Base-by-base conservation (phyloP, 2,113 vertebrate genomes). In the Corythoichthys intestinalis region DNA sequence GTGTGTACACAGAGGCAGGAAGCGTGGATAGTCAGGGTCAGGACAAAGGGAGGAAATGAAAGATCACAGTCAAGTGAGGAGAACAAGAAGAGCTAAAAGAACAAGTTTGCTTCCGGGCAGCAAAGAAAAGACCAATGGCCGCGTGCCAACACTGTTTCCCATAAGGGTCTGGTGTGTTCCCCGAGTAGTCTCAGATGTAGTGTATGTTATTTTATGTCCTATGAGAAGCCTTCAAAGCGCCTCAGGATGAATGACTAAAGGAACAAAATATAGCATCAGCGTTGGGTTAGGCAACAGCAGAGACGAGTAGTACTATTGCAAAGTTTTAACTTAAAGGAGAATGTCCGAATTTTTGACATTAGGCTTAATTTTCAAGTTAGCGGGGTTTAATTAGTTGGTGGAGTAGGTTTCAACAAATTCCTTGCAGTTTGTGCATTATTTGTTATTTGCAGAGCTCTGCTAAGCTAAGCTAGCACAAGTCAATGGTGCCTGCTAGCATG, bases 1-100 rank as follows among this genome's bases (percentile, higher is more conserved):
- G 63, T 47, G 52, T 71, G 67, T 53, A 77, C 37, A 68, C 63
- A 60, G 71, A 65, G 48, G 48, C 62, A 66, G 69, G 56, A 53
- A 68, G 66, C 48, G n/a, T 54, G 73, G 71, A 72, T 46, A 64
- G 66, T 68, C n/a, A 2, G 69, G 65, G 69, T 75, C 61, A 66
- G 37, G 62, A 60, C 66, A 65, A 74, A 77, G 37, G 64, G 47
- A 69, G n/a, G 46, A 37, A 59, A 53, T 61, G 50, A 48, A 53
- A 53, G 65, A 68, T 14, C 63, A 67, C 47, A 69, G 65, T 2
- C 13, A 68, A 54, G 15, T 52, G 47, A 65, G 34, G 13, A 37
- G 56, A 37, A 4, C 34, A 34, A 56, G 53, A 56, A 9, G 9
- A 56, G 11, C 20, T 2, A 58, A 5, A 58, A 37, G 53, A 56